Conservation (phyloP, 1,140 invertebrate genomes). For the Vanessa atalanta region DNA sequence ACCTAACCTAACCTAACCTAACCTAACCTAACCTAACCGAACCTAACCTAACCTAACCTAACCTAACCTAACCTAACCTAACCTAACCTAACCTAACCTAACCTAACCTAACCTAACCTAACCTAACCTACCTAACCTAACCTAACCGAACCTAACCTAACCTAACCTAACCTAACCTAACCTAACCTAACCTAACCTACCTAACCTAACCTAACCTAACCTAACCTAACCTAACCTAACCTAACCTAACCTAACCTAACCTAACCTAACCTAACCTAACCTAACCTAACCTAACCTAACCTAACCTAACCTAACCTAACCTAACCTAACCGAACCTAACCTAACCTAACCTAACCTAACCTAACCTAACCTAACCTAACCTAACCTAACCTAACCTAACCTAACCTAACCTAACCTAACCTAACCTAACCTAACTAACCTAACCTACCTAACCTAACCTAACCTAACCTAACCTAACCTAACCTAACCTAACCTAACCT, state of each 20-base stretch:
- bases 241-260: constrained; percentile 18
- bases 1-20: constrained; percentile 32
- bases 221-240: constrained; percentile 13
- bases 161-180: too few relatives aligned
- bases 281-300: constrained; percentile 20
- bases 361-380: constrained; percentile 21
- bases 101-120: constrained; percentile 13
- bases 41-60: constrained; percentile 13
- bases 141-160: too few relatives aligned
- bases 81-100: constrained; percentile 13
- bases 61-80: constrained; percentile 13
- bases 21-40: constrained; percentile 3
- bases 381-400: constrained; percentile 20
- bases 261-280: constrained; percentile 20
- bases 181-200: too few relatives aligned
- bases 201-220: constrained; percentile 13
- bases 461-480: constrained; percentile 20
- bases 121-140: too few relatives aligned
- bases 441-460: too few relatives aligned
- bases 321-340: constrained; percentile 19
- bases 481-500: constrained; percentile 21
- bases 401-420: constrained; percentile 21
- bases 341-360: constrained; percentile 20
- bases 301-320: constrained; percentile 20
- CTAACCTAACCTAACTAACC: too few relatives aligned